A percentile compares a stretch with the other conserved stretches of the same genome.
Conservation (phyloP, 2,888 invertebrate genomes). For the Drosophila recens region DNA sequence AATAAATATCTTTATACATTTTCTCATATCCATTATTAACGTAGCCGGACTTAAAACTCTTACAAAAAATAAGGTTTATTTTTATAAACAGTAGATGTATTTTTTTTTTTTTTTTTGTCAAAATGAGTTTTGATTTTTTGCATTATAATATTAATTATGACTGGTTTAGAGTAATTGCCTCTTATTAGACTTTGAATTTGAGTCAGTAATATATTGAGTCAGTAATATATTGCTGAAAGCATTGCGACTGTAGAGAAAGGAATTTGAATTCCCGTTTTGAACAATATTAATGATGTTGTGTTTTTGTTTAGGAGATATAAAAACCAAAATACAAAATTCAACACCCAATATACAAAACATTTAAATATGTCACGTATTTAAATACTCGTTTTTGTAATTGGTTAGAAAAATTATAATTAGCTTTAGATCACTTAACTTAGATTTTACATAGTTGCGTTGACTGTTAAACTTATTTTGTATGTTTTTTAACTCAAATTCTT, state of each 20-base stretch:
- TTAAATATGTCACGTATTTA: background rate
- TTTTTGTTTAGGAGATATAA: background rate
- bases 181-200: constrained; percentile 9
- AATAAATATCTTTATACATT: background rate
- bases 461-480: no score
- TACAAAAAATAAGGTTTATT: background rate
- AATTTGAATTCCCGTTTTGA: constrained; percentile 12
- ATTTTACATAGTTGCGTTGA: no score
- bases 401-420: background rate
- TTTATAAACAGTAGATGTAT: background rate
- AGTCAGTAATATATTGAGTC: background rate
- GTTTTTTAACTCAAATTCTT: no score
- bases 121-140: constrained; percentile 3
- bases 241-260: background rate
- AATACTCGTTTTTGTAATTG: background rate
- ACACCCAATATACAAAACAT: background rate
- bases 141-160: constrained; percentile 10
- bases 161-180: constrained; percentile 14
- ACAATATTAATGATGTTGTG: background rate
- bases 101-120: background rate
- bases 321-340: no score
- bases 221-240: background rate
- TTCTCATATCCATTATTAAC: background rate
- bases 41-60: background rate
- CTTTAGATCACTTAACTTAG: background rate